Base-by-base conservation (phyloP, 2,888 invertebrate genomes). In the Teleogryllus oceanicus region DNA sequence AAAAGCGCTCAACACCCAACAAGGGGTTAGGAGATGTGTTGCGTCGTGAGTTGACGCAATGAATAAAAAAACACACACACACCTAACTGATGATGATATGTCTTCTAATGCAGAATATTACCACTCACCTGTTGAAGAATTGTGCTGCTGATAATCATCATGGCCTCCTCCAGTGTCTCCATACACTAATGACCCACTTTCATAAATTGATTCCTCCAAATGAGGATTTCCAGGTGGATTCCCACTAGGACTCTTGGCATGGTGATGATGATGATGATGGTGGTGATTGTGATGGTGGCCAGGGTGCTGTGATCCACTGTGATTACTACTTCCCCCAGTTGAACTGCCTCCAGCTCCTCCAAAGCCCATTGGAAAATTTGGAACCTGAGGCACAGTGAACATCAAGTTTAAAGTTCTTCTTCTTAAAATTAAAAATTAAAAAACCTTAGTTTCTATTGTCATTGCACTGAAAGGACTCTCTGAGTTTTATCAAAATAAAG, bases 281-380 rank as follows among this genome's bases (percentile, higher is more conserved):
- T 62, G 62, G n/a, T 62, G 62, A 62, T 62, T 62, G n/a, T 62
- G 62, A n/a, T 62, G 62, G 16, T 62, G 62, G 16, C 62, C 62
- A 62, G 62, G 62, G 62, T 62, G 62, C n/a, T 62, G 62, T 13
- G 62, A 74, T 37, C 62, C 80, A 80, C 78, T 77, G 49, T 80
- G 81, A 51, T 78, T 80, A 74, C 80, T 81, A 24, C 80, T 79
- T 50, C 80, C 78, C n/a, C 79, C 77, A 24, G 78, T 80, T 18
- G 80, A 80, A 75, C 80, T 80, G 37, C 79, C 79, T 21, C 79
- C 51, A 79, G 62, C 62, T 62, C 76, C 51, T 37, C 79, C 82
- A 78, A 82, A 82, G 20, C 83, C 82, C 21, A 78, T 74, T 18
- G 83, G 83, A 78, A 83, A 83, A 50, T 74, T 81, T 18, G 83